Evolutionary conservation across 2,113 vertebrate genomes (phyloP).

Genomic region (Delphinapterus leucas): DNA sequence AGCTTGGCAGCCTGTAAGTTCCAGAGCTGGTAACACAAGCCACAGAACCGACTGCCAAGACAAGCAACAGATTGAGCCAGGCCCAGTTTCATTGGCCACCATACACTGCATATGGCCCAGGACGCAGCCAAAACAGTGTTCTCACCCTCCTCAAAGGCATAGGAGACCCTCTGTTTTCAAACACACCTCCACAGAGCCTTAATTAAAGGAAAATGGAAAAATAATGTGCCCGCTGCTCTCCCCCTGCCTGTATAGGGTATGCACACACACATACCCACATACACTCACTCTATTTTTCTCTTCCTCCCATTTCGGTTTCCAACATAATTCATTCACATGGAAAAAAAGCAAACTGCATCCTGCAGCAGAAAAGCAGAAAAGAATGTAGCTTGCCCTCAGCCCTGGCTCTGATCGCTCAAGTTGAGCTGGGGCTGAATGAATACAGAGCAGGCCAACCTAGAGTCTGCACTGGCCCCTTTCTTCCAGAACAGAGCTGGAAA

Average conservation of each 20-base stretch:
- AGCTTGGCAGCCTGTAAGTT: constrained; percentile 86
- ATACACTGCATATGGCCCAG: constrained; percentile 86
- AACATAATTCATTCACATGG: constrained; percentile 77
- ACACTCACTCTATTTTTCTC: constrained; percentile 75
- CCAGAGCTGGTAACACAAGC: constrained; percentile 89
- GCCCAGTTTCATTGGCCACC: constrained; percentile 86
- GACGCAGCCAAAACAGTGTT: constrained; percentile 85
- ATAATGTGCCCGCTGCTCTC: constrained; percentile 78
- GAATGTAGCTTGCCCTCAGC: constrained; percentile 79
- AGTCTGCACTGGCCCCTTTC: constrained; percentile 30
- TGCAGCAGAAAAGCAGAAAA: constrained; percentile 71
- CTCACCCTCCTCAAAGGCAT: constrained; percentile 88
- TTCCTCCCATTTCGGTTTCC: constrained; percentile 78
- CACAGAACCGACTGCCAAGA: constrained; percentile 85
- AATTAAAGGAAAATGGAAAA: constrained; percentile 88
- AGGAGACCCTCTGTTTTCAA: constrained; percentile 90
- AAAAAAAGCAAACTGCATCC: constrained; percentile 76
- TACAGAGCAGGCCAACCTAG: background rate
- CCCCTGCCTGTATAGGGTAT: constrained; percentile 48
- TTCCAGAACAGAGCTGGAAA: constrained; percentile 49
- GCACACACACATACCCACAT: constrained; percentile 20
- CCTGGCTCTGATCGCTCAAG: constrained; percentile 71
- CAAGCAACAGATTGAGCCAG: constrained; percentile 87
- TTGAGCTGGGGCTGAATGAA: constrained; percentile 57
- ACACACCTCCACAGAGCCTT: constrained; percentile 87